These are phyloP conservation scores for Microchirus variegatus DNA, from an alignment of 2,797 vertebrate species.

Conservation along the genomic window DNA sequence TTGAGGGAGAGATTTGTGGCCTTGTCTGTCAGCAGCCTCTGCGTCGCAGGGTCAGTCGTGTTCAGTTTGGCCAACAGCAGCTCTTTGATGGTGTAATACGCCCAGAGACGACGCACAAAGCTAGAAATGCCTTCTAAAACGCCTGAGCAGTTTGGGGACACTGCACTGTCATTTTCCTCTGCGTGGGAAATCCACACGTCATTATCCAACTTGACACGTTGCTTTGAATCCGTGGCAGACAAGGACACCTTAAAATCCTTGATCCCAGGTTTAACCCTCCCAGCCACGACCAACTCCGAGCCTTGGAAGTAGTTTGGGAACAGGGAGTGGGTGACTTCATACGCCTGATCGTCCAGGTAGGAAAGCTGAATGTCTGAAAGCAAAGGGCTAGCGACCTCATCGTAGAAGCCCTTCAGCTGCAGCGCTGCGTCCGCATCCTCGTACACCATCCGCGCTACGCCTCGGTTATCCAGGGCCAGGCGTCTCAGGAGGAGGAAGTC, in stretches of 20 bases:
- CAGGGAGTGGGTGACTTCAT: slow-evolving; percentile 78
- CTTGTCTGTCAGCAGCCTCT: slow-evolving; percentile 81
- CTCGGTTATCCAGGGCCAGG: slow-evolving; percentile 85
- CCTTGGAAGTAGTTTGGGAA: slow-evolving; percentile 89
- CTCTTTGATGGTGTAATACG: slow-evolving; percentile 88
- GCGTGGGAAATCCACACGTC: slow-evolving; percentile 59
- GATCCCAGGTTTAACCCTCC: slow-evolving; percentile 77
- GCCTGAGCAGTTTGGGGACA: slow-evolving; percentile 54
- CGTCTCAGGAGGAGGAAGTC: slow-evolving; percentile 84
- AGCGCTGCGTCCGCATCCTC: slow-evolving; percentile 84
- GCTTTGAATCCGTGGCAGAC: slow-evolving; percentile 74
- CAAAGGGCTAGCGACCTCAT: slow-evolving; percentile 87
- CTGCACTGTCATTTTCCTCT: slow-evolving; percentile 54
- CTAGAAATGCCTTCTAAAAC: slow-evolving; percentile 65
- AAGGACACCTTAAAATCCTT: slow-evolving; percentile 79
- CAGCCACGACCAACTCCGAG: slow-evolving; percentile 87
- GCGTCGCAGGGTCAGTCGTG: slow-evolving; percentile 68
- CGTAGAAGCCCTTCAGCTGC: slow-evolving; percentile 87
- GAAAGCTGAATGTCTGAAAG: slow-evolving; percentile 85
- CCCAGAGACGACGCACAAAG: slow-evolving; percentile 87
- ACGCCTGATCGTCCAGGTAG: slow-evolving; percentile 82
- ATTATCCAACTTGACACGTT: slow-evolving; percentile 76
- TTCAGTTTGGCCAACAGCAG: slow-evolving; percentile 82
- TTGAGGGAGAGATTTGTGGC: slow-evolving; percentile 87
- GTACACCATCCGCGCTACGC: slow-evolving; percentile 83